Evolutionary conservation across 2,113 vertebrate species (phyloP).

Genomic region (Entomyzon cyanotis): DNA sequence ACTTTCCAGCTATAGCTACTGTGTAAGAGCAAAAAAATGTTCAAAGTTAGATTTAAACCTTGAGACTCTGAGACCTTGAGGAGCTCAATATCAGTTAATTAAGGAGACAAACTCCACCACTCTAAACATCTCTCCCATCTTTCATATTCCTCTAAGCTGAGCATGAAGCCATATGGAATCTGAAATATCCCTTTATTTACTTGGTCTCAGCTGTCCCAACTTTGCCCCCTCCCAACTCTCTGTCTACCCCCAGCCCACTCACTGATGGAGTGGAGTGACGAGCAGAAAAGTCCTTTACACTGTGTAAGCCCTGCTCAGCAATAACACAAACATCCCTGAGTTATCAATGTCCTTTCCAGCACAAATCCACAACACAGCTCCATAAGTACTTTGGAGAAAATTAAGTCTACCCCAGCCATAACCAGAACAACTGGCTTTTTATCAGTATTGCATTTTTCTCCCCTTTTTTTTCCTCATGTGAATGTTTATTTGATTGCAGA

Average conservation of each 20-base stretch:
- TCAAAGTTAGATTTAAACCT: not conserved
- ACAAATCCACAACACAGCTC: not conserved
- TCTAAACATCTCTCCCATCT: not conserved
- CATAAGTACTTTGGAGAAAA: not conserved
- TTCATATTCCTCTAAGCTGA: not conserved
- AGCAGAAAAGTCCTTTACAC: not conserved
- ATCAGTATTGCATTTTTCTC: accelerated
- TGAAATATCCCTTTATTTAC: not conserved
- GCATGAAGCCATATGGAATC: not conserved
- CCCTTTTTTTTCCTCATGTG: accelerated
- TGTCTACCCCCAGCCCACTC: accelerated
- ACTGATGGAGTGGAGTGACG: not conserved
- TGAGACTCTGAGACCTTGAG: too few species aligned
- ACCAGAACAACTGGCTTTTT: not conserved
- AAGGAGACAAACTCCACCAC: not conserved
- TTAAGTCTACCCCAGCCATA: not conserved
- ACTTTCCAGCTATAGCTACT: not conserved
- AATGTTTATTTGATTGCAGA: not conserved
- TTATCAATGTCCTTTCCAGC: not conserved
- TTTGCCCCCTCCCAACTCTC: accelerated
- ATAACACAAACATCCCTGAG: not conserved
- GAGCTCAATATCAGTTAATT: not conserved
- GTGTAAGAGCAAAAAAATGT: not conserved
- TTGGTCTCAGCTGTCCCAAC: not conserved
- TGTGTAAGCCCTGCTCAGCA: not conserved